Evolutionary conservation across 2,888 invertebrate species (phyloP), one percentile per base, ranked within the genome.

Genomic region (Noctua comes): DNA sequence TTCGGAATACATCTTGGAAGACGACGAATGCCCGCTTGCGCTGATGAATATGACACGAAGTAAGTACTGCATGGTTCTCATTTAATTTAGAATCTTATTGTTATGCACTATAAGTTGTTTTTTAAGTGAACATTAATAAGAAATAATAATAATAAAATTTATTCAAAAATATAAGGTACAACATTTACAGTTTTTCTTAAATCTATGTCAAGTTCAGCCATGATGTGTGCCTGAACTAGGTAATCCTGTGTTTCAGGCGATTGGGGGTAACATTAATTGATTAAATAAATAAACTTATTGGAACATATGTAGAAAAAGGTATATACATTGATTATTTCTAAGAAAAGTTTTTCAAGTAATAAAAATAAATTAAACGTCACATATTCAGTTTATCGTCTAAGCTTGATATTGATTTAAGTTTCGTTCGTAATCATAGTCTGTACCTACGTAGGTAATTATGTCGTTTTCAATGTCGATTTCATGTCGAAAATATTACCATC

Each of bases 21-120:
- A 99, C 93, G 99, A 99, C 95, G 99, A 99, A 95, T 99, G 99
- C 95, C 99, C 99, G 66, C 97, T 99, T 85, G 98, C 99, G 73
- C 98, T 99, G 98, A 99, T 98, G 95, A 98, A 99, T 94, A 98
- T 98, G 85, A 98, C 98, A 73, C 97, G 98, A 95, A 99, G 99
- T 99, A 96, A 98, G 98, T 97, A 88, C 65, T 77, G 79, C 88
- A 88, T 88, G 79, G 27, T 68, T 13, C 18, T 51, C 10, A 57
- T 54, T 76, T 3, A 40, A 24, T 76, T 51, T 24, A 40, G 8
- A 27, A 46, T 46, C 10, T 48, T 48, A 57, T 24, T 8, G 18
- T 73, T 8, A 43, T 31, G 18, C 11, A 18, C 0, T 73, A 18
- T 40, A 6, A 6, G 8, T 40, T 40, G 8, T 1, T 43, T 24